A percentile compares a stretch with the other conserved stretches of the same genome.
Evolutionary conservation across 2,113 vertebrate genomes (phyloP).

Genomic region (Quiscalus mexicanus): DNA sequence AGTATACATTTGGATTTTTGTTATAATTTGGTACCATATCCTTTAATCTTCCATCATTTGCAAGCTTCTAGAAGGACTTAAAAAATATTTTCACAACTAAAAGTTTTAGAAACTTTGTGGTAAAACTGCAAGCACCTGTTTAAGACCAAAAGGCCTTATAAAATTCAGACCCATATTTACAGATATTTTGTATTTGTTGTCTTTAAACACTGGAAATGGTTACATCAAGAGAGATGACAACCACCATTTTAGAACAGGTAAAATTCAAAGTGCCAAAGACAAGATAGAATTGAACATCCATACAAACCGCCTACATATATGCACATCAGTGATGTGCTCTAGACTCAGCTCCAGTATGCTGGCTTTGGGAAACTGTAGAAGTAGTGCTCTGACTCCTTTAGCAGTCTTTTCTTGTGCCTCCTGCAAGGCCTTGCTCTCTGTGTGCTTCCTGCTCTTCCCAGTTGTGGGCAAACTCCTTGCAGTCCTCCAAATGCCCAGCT

Average conservation of each 20-base stretch:
- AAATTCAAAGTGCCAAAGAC: not conserved
- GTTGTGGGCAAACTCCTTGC: not conserved
- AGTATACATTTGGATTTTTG: not conserved
- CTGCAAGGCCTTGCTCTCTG: not conserved
- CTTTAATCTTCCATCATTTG: not conserved
- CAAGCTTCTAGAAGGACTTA: not conserved
- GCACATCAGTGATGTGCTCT: not conserved
- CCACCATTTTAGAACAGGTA: not conserved
- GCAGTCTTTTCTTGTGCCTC: not conserved
- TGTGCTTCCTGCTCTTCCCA: not conserved
- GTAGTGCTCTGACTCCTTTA: not conserved
- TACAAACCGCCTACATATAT: fast-evolving
- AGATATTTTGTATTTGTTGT: not conserved
- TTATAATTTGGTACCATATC: not conserved
- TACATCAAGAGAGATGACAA: not conserved
- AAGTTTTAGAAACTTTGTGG: not conserved
- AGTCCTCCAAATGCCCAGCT: not conserved
- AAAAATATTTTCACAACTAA: not conserved
- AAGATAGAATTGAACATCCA: not conserved
- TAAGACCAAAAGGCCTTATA: not conserved
- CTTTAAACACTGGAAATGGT: not conserved
- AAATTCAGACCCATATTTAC: not conserved
- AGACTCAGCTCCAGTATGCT: not conserved
- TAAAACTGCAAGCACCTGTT: not conserved
- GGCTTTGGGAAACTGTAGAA: not conserved